A percentile compares a stretch with the other conserved stretches of the same genome.
Evolutionary conservation across 2,797 vertebrate genomes (phyloP).

Genomic region (Sebastes jordani): DNA sequence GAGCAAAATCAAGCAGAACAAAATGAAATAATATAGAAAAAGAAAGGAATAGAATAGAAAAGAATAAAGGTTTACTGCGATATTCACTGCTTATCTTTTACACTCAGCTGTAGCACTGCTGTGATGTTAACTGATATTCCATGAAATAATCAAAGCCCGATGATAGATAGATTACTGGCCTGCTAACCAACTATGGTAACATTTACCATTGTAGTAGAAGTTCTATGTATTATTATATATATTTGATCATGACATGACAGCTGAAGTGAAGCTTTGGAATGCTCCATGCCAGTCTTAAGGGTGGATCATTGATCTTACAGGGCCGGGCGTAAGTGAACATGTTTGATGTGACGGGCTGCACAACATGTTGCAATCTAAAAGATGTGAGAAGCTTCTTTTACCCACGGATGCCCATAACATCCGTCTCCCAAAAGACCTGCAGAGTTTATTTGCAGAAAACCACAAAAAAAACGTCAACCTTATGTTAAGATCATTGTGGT

Average conservation of each 20-base stretch:
- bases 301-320: neutral
- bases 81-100: slow-evolving; percentile 32
- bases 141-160: slow-evolving; percentile 26
- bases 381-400: neutral
- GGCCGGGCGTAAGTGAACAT: neutral
- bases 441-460: neutral
- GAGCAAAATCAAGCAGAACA: slow-evolving; percentile 56
- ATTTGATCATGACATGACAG: slow-evolving; percentile 2
- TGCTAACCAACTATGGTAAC: neutral
- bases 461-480: neutral
- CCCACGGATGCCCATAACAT: neutral
- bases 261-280: neutral
- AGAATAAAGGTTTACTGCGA: slow-evolving; percentile 31
- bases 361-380: neutral
- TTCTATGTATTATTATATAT: neutral
- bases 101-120: slow-evolving; percentile 17
- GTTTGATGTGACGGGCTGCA: neutral
- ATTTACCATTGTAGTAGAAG: neutral
- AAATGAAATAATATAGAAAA: slow-evolving; percentile 43
- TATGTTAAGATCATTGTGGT: neutral
- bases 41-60: slow-evolving; percentile 31
- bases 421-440: neutral
- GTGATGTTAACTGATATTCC: slow-evolving; percentile 13
- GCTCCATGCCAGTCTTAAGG: neutral
- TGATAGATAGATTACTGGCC: slow-evolving; percentile 15